These are phyloP conservation scores for Coptodon rendalli DNA, from an alignment of 2,113 vertebrate genomes.

Conservation along the genomic window DNA sequence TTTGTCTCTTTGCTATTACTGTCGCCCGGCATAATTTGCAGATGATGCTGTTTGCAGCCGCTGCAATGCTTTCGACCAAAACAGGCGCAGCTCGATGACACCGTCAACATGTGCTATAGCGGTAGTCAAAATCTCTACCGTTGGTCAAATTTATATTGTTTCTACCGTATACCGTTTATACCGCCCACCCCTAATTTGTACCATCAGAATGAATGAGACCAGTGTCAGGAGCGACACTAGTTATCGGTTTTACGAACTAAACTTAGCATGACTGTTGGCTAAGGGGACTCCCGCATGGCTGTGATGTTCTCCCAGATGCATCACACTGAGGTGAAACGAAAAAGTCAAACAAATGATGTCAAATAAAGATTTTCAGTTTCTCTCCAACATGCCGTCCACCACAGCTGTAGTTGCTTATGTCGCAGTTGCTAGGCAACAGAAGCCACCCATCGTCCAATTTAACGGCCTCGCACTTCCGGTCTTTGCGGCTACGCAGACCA, in stretches of 20 bases:
- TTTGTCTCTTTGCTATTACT: background rate
- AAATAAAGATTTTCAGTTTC: background rate
- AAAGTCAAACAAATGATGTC: background rate
- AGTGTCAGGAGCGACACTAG: background rate
- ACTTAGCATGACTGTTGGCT: background rate
- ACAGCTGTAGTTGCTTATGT: background rate
- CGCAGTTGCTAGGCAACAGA: background rate
- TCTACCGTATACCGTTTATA: background rate
- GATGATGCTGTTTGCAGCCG: background rate
- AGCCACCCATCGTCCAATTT: background rate
- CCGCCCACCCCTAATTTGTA: accelerated
- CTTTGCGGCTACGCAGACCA: background rate
- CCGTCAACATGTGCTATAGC: accelerated
- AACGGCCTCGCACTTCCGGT: background rate
- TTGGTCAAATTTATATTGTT: background rate
- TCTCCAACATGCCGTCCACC: background rate
- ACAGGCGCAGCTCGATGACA: background rate
- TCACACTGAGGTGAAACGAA: background rate
- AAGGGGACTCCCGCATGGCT: accelerated
- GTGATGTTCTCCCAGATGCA: background rate
- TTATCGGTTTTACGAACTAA: background rate
- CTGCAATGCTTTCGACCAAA: background rate
- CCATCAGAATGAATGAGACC: background rate
- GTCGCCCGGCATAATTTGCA: accelerated
- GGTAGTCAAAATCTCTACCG: background rate